Percentiles rank a stretch among this genome's conserved stretches.
Evolutionary conservation across 35 echinoderm and acorn worm species (phyloP).

Genomic region (Strongylocentrotus purpuratus): DNA sequence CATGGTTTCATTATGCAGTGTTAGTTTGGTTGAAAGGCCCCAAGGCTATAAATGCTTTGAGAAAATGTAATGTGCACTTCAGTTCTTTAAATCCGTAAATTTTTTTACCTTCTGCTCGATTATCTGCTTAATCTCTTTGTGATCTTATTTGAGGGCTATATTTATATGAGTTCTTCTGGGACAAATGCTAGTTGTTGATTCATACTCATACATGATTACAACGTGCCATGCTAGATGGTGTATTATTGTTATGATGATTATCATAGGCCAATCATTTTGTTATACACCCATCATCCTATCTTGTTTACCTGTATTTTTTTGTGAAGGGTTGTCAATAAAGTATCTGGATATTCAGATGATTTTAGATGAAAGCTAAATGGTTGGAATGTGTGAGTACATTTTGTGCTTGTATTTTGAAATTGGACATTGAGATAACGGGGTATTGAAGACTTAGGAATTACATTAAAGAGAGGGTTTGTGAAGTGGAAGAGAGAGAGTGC

Average conservation of each 20-base stretch:
- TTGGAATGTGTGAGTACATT: no score
- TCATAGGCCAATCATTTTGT: neutral
- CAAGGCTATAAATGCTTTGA: neutral
- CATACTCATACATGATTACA: neutral
- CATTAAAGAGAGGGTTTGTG: neutral
- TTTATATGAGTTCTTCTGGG: neutral
- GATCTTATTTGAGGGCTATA: neutral
- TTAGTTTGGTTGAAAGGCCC: neutral
- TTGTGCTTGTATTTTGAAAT: no score
- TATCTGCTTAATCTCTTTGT: neutral
- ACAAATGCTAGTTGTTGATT: neutral
- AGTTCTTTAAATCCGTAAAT: neutral
- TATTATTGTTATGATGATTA: neutral
- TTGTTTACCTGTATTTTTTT: neutral
- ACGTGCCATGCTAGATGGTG: neutral
- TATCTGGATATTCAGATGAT: slow-evolving; percentile 40
- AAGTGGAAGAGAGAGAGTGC: neutral
- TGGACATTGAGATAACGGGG: no score
- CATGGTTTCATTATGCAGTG: neutral
- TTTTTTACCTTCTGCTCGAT: neutral
- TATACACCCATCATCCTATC: neutral
- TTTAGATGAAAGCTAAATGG: slow-evolving; percentile 18
- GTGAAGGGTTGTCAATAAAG: slow-evolving; percentile 46
- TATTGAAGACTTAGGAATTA: no score
- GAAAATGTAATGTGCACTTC: neutral